Conservation (phyloP, 2,113 vertebrate species). For the Pardalotus punctatus region DNA sequence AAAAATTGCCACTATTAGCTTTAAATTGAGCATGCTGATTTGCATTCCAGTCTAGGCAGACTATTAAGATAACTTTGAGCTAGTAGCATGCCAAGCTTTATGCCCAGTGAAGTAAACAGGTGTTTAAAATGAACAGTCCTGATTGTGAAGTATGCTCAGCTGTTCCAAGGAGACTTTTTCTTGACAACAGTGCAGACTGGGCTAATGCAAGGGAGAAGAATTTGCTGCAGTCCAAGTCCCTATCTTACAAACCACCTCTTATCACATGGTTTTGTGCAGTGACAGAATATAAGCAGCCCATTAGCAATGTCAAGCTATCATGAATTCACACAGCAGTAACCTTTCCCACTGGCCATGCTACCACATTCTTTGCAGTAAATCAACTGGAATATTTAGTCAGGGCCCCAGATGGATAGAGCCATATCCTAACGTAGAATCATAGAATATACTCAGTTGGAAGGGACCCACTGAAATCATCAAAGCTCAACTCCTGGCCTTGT, state of each 20-base stretch:
- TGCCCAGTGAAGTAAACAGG: conserved; percentile 6
- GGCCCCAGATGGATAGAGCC: neutral
- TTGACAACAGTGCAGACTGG: neutral
- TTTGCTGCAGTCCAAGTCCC: neutral
- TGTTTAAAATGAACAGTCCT: conserved; percentile 20
- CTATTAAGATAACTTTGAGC: neutral
- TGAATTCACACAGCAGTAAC: neutral
- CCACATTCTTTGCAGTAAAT: neutral
- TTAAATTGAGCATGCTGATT: neutral
- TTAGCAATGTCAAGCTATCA: neutral
- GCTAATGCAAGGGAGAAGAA: neutral
- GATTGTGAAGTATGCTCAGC: conserved; percentile 23
- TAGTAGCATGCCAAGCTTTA: neutral
- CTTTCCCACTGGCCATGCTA: neutral
- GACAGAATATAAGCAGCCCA: neutral
- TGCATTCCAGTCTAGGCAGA: neutral
- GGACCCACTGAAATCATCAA: neutral
- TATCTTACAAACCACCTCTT: neutral
- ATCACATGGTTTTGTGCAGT: neutral
- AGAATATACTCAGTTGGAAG: neutral
- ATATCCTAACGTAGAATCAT: neutral
- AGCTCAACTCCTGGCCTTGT: neutral
- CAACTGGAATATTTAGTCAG: neutral
- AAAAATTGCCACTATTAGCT: neutral
- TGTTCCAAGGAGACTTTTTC: neutral